Evolutionary conservation across 2,797 vertebrate genomes (phyloP).

Genomic region (Emys orbicularis): DNA sequence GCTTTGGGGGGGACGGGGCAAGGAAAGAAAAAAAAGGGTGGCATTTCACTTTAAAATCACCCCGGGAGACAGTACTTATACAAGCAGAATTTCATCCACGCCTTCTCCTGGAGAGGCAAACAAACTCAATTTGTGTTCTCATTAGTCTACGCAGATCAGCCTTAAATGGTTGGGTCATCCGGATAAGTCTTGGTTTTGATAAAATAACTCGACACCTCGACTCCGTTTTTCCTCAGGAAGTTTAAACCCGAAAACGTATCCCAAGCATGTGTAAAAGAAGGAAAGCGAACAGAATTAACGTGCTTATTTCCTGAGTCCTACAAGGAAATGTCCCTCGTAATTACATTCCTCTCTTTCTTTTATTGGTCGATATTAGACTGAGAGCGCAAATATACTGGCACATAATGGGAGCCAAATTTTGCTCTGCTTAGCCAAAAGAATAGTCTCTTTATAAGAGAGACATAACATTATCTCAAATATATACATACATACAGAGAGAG

Average conservation of each 20-base stretch:
- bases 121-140: fast-evolving
- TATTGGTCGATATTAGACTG: not conserved
- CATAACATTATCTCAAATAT: not conserved
- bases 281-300: not conserved
- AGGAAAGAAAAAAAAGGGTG: fast-evolving
- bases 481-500: not conserved
- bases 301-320: not conserved
- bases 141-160: fast-evolving
- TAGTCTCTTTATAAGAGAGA: not conserved
- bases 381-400: not conserved
- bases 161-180: fast-evolving
- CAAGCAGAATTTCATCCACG: not conserved
- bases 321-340: fast-evolving
- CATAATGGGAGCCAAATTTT: not conserved
- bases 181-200: not conserved
- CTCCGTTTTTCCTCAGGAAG: not conserved
- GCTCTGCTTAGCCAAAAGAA: not conserved
- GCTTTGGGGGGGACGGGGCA: not conserved
- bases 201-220: not conserved
- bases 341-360: not conserved
- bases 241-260: slow-evolving; percentile 32
- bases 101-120: not conserved
- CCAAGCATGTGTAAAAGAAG: slow-evolving; percentile 34
- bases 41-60: not conserved
- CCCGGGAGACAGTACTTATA: not conserved